Evolutionary conservation across 2,113 vertebrate genomes (phyloP).

Genomic region (Odobenus rosmarus): DNA sequence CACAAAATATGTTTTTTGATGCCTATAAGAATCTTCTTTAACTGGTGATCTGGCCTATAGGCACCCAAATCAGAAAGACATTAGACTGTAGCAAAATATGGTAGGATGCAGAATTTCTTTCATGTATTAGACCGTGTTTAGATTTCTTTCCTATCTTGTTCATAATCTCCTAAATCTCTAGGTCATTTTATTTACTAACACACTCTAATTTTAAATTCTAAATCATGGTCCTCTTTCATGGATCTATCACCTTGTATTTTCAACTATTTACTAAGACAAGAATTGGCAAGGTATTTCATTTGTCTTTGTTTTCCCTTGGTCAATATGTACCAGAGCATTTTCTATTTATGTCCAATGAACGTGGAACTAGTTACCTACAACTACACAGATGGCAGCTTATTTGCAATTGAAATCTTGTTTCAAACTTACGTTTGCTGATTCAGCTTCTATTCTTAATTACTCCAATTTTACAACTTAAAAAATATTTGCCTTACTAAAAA

Average conservation of each 20-base stretch:
- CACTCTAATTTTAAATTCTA: conserved; percentile 44
- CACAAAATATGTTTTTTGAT: neutral
- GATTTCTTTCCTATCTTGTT: neutral
- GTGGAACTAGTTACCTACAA: conserved; percentile 47
- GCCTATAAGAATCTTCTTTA: neutral
- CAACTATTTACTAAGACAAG: conserved; percentile 37
- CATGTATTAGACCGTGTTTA: neutral
- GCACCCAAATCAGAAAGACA: neutral
- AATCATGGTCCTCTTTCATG: neutral
- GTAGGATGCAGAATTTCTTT: neutral
- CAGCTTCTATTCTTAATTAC: conserved; percentile 38
- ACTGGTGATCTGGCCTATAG: neutral
- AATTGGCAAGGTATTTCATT: conserved; percentile 23
- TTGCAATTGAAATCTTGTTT: conserved; percentile 24
- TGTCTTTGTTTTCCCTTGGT: conserved; percentile 31
- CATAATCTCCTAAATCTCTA: conserved; percentile 12
- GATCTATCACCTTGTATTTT: conserved; percentile 30
- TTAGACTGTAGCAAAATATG: neutral
- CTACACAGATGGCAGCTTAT: neutral
- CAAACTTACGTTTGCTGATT: conserved; percentile 31
- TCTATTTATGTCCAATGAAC: conserved; percentile 19
- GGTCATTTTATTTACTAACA: conserved; percentile 28
- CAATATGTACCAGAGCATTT: conserved; percentile 24
- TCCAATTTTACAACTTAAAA: neutral
- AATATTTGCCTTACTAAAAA: conserved; percentile 25